Base-by-base conservation (phyloP, 1,140 invertebrate genomes). In the Ips nitidus region DNA sequence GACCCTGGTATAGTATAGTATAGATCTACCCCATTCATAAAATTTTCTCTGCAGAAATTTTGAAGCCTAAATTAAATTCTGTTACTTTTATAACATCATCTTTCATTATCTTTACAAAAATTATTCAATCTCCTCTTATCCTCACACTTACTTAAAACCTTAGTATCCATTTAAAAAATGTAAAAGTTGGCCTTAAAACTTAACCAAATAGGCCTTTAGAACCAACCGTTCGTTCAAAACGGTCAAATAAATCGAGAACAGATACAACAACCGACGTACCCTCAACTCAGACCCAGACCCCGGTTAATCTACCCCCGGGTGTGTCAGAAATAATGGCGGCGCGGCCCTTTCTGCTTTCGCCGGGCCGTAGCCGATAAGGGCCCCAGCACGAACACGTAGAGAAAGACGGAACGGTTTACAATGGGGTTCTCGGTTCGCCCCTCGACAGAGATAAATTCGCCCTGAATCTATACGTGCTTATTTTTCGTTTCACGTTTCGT, bases 291-390 rank as follows among this genome's bases (percentile, higher is more conserved):
- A 55, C 52, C 52, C 52, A 55, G 52, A 55, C 52, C 52, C 52
- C 52, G 52, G 52, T 55, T 55, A 55, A 55, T 55, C n/a, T 55
- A 55, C 52, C 52, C 52, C 37, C n/a, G 52, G 52, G 52, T 55
- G 37, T 55, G 52, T 55, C 52, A 55, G 52, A 55, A 36, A 55
- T 55, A 55, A 55, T 38, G 52, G 37, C 8, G 52, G 37, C n/a
- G 37, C 8, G 52, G 37, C n/a, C 52, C 36, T 38, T 55, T 55
- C n/a, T 55, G 37, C 37, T 6, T 37, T 55, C 52, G n/a, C n/a
- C n/a, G 52, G 52, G 52, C 52, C 52, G 8, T 55, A 55, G n/a
- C n/a, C 52, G 52, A 55, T 36, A 55, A 55, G 52, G 36, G 8
- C 37, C 52, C 8, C 5, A 8, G 45, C 45, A 50, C 45, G 22